Evolutionary conservation across 2,113 vertebrate species (phyloP).

Genomic region (Calidris pygmaea): DNA sequence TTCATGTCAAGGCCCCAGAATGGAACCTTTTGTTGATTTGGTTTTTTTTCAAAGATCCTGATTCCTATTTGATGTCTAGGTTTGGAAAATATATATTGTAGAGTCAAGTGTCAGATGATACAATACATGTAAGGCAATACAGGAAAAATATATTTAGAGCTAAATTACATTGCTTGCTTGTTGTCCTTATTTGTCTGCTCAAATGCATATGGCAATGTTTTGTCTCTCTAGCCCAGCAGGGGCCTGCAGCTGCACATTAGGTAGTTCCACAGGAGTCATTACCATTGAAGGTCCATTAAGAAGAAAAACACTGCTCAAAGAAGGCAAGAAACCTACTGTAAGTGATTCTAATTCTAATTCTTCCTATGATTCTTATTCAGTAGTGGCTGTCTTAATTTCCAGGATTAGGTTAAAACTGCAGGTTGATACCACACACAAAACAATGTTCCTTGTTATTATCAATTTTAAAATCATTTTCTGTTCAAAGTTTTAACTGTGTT

Average conservation of each 20-base stretch:
- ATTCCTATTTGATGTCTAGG: not conserved
- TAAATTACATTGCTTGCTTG: not conserved
- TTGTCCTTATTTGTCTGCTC: not conserved
- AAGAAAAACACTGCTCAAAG: conserved; percentile 92
- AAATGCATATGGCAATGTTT: not conserved
- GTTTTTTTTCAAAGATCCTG: not conserved
- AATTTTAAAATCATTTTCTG: not conserved
- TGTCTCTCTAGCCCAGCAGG: conserved; percentile 78
- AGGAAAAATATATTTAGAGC: not conserved
- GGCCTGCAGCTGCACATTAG: conserved; percentile 78
- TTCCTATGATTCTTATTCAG: not conserved
- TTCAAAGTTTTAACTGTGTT: not conserved
- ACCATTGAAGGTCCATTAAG: conserved; percentile 89
- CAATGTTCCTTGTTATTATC: not conserved
- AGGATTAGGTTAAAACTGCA: not conserved
- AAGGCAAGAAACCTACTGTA: conserved; percentile 92
- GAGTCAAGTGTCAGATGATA: not conserved
- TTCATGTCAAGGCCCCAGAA: not conserved
- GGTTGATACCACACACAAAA: not conserved
- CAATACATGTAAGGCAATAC: not conserved
- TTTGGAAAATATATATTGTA: not conserved
- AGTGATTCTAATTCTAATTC: conserved; percentile 15
- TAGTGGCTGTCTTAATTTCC: not conserved
- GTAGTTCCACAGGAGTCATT: conserved; percentile 76
- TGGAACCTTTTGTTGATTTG: not conserved